Evolutionary conservation across 2,888 invertebrate species (phyloP).

Genomic region (Perithous albicinctus): DNA sequence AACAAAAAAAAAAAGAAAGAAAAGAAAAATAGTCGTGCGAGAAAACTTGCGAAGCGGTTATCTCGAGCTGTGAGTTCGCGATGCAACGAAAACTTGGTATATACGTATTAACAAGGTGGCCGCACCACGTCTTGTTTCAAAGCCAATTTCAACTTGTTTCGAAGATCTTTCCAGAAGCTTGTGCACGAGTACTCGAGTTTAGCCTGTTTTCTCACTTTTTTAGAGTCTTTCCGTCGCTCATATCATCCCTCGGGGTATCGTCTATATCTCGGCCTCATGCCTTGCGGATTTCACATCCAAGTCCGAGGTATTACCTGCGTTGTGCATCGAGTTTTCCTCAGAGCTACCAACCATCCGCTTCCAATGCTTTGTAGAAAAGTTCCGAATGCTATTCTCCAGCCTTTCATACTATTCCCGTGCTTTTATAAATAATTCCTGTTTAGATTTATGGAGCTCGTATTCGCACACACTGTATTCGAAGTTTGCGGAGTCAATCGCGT

Average conservation of each 20-base stretch:
- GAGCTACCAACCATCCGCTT: slow-evolving; percentile 35
- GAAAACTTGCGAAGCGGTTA: slow-evolving; percentile 66
- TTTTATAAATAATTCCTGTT: slow-evolving; percentile 81
- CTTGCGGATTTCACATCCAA: slow-evolving; percentile 45
- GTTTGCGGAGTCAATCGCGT: slow-evolving; percentile 1
- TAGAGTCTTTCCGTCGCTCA: slow-evolving; percentile 30
- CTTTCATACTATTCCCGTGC: slow-evolving; percentile 70
- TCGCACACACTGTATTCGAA: background rate
- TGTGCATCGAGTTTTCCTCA: slow-evolving; percentile 71
- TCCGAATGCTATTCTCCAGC: slow-evolving; percentile 58
- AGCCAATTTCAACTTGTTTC: slow-evolving; percentile 67
- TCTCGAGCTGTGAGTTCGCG: slow-evolving; percentile 51
- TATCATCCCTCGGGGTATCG: slow-evolving; percentile 54
- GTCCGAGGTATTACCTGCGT: slow-evolving; percentile 68
- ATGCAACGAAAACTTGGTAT: slow-evolving; percentile 58
- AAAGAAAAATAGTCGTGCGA: slow-evolving; percentile 51
- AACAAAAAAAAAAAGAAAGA: no score
- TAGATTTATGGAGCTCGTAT: slow-evolving; percentile 76
- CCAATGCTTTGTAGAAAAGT: slow-evolving; percentile 46
- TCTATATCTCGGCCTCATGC: slow-evolving; percentile 35
- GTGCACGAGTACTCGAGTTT: slow-evolving; percentile 44
- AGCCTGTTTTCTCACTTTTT: slow-evolving; percentile 32
- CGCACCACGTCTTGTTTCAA: slow-evolving; percentile 63
- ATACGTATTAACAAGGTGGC: slow-evolving; percentile 63
- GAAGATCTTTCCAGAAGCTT: slow-evolving; percentile 54